Percentiles rank a stretch among this genome's conserved stretches.
Evolutionary conservation across 2,113 vertebrate genomes (phyloP).

Genomic region (Nerophis ophidion): DNA sequence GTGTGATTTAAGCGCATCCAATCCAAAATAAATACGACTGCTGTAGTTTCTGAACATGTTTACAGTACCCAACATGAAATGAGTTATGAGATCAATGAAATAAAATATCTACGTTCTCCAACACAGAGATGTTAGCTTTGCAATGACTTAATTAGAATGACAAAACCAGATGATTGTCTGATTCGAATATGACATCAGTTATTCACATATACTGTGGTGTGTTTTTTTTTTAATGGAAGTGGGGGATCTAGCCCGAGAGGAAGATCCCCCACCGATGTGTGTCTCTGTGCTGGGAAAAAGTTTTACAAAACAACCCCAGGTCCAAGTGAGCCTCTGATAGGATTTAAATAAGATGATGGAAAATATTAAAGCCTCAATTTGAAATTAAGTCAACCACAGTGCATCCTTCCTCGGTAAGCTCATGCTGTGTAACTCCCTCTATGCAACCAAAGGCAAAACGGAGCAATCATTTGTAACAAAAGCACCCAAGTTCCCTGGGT

Average conservation of each 20-base stretch:
- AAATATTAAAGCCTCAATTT: conserved; percentile 63
- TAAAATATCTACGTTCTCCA: conserved; percentile 36
- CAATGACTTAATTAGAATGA: conserved; percentile 65
- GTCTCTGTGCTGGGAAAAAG: conserved; percentile 48
- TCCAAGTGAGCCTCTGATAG: conserved; percentile 55
- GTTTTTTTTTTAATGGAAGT: conserved; percentile 51
- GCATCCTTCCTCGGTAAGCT: conserved; percentile 24
- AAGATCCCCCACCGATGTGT: conserved; percentile 48
- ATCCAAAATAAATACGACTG: conserved; percentile 1
- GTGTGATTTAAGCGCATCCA: neutral
- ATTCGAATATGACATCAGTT: conserved; percentile 45
- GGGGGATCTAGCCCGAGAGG: conserved; percentile 42
- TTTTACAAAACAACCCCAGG: conserved; percentile 43
- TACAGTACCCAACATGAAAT: conserved; percentile 33
- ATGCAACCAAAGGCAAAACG: conserved; percentile 46
- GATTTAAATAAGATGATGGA: conserved; percentile 69
- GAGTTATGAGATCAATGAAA: conserved; percentile 60
- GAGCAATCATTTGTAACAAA: conserved; percentile 44
- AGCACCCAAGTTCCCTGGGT: too few relatives aligned
- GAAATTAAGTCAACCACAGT: conserved; percentile 60
- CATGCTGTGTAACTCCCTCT: conserved; percentile 38
- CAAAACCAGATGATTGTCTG: conserved; percentile 48
- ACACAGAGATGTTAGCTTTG: conserved; percentile 48
- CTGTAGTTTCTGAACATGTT: conserved; percentile 38
- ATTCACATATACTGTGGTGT: conserved; percentile 32